A percentile compares a stretch with the other conserved stretches of the same genome.
These are phyloP conservation scores for Prosapia bicincta DNA, from an alignment of 2,888 invertebrate genomes.

Conservation along the genomic window DNA sequence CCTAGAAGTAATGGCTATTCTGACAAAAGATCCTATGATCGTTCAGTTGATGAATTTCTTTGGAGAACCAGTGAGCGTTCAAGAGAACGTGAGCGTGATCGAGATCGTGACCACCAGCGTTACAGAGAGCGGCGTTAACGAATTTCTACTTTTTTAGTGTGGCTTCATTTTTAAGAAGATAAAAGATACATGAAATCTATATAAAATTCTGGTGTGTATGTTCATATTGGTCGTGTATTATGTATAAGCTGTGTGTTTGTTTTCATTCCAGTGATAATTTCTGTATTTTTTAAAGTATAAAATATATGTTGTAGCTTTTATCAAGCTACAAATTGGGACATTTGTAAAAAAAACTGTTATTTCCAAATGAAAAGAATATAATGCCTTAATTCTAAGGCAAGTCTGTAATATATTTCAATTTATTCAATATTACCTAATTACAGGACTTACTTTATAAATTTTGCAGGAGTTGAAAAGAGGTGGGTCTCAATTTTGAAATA, in stretches of 20 bases:
- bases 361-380: not conserved
- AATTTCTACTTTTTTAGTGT: conserved; percentile 8
- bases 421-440: not conserved
- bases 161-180: not conserved
- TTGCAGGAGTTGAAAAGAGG: not conserved
- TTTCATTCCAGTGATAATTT: not conserved
- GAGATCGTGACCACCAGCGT: conserved; percentile 51
- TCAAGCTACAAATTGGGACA: not conserved
- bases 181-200: not conserved
- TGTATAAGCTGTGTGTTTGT: not conserved
- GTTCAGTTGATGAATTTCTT: conserved; percentile 84
- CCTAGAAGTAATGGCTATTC: conserved; percentile 56
- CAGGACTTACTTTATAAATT: not conserved
- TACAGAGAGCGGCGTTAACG: conserved; percentile 58
- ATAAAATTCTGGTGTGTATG: not conserved
- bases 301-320: not conserved
- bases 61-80: conserved; percentile 71
- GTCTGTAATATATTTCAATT: not conserved
- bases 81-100: conserved; percentile 56
- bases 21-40: conserved; percentile 80
- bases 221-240: not conserved
- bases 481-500: not conserved
- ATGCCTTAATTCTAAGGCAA: not conserved
- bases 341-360: not conserved
- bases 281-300: not conserved